These are phyloP conservation scores for Brachionus manjavacas DNA, from an alignment of 1,140 invertebrate species.

Conservation along the genomic window DNA sequence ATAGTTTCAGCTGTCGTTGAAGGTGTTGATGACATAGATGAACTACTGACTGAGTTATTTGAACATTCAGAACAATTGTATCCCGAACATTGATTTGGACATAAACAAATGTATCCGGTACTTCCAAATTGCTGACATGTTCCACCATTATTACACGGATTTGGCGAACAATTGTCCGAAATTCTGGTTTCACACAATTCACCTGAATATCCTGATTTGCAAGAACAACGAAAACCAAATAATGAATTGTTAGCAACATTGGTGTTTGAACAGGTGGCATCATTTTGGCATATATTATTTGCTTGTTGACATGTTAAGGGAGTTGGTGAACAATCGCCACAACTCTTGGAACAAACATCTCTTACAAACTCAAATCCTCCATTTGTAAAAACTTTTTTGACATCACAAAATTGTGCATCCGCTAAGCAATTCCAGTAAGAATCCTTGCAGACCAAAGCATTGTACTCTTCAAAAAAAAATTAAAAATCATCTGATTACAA, in stretches of 20 bases:
- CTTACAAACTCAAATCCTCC: neutral
- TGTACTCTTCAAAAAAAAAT: constrained; percentile 22
- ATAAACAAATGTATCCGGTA: constrained; percentile 19
- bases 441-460: constrained; percentile 2
- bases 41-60: neutral
- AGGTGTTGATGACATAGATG: neutral
- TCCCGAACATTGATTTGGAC: constrained; percentile 6
- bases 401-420: neutral
- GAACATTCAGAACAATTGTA: neutral
- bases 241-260: neutral
- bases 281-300: constrained; percentile 47
- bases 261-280: constrained; percentile 46
- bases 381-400: neutral
- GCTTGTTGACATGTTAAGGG: constrained; percentile 14
- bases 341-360: neutral
- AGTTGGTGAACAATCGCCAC: neutral
- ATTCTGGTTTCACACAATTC: constrained; percentile 58
- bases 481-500: neutral
- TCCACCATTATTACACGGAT: constrained; percentile 42
- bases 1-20: neutral
- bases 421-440: neutral
- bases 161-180: constrained; percentile 14
- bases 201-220: constrained; percentile 49
- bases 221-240: constrained; percentile 58
- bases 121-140: constrained; percentile 16